These are phyloP conservation scores for Lysiphlebus fabarum DNA, from an alignment of 1,140 invertebrate genomes.

Conservation along the genomic window DNA sequence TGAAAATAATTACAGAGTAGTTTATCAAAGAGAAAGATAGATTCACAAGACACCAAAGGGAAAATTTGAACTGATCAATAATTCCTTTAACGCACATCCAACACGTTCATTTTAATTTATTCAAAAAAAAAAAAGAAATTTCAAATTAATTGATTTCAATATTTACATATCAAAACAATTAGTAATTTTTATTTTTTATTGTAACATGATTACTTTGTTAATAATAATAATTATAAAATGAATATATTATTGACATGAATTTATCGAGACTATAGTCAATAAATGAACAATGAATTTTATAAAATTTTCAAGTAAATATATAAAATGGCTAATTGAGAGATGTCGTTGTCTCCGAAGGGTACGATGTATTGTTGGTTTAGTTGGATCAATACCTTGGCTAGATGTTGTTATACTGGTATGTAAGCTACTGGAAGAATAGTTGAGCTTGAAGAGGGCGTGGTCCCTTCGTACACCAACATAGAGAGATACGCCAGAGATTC, in stretches of 20 bases:
- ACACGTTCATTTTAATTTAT: conserved; percentile 26
- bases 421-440: conserved; percentile 42
- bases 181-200: no score
- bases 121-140: no score
- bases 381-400: conserved; percentile 50
- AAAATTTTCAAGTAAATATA: background rate
- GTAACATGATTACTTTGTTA: no score
- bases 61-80: conserved; percentile 35
- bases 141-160: no score
- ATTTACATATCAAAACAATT: no score
- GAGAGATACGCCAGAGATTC: conserved; percentile 45
- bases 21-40: conserved; percentile 1
- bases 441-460: conserved; percentile 53
- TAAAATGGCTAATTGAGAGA: conserved; percentile 44
- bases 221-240: no score
- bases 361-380: conserved; percentile 45
- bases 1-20: conserved; percentile 33
- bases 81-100: conserved; percentile 31
- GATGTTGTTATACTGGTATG: conserved; percentile 34
- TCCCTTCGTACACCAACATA: conserved; percentile 41
- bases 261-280: no score
- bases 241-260: no score
- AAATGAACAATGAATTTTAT: no score
- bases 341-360: conserved; percentile 49
- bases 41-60: conserved; percentile 9